Evolutionary conservation across 2,888 invertebrate species (phyloP), one percentile per base, ranked within the genome.

Genomic region (Ochropleura leucogaster): DNA sequence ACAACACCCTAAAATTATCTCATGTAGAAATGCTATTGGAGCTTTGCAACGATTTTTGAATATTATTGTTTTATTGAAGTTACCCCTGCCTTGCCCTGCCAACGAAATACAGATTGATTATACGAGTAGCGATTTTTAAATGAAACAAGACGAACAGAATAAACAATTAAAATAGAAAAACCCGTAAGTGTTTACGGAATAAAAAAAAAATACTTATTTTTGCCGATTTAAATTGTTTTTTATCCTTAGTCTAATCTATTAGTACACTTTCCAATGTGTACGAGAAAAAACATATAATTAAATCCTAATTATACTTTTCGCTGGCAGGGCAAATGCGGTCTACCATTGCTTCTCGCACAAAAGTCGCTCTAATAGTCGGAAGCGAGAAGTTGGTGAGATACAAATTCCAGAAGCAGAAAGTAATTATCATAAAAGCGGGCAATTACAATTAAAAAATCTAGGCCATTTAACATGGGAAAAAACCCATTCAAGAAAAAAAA

Each of bases 11-110:
- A 84, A 69, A 69, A 79, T 83, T 88, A 89, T 74, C 83, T 83
- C 64, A 69, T 81, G 84, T 72, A 77, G 69, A 70, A 72, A 77
- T 78, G 80, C 74, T 88, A 86, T 86, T 86, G 88, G 88, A 82
- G 83, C 88, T 87, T 90, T 88, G 90, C 89, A 91, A 91, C 88
- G 87, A 88, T 86, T 74, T 74, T 65, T 60, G 8, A 30, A 46
- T 10, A 63, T 57, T 14, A 10, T 47, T 20, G 18, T 47, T 9
- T 44, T 12, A 63, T 53, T 49, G 44, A 62, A 18, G 40, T 63
- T 30, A 57, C 18, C 42, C 60, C 20, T 62, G 53, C 66, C 73
- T 40, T 57, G 68, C 6, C 49, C 65, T 57, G 57, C 77, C 59
- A 65, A 51, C 16, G 4, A 46, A 59, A 53, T 44, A 44, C 0